Evolutionary conservation across 2,797 vertebrate species (phyloP), one percentile per base, ranked within the genome.

Genomic region (Rhyacichthys aspro): DNA sequence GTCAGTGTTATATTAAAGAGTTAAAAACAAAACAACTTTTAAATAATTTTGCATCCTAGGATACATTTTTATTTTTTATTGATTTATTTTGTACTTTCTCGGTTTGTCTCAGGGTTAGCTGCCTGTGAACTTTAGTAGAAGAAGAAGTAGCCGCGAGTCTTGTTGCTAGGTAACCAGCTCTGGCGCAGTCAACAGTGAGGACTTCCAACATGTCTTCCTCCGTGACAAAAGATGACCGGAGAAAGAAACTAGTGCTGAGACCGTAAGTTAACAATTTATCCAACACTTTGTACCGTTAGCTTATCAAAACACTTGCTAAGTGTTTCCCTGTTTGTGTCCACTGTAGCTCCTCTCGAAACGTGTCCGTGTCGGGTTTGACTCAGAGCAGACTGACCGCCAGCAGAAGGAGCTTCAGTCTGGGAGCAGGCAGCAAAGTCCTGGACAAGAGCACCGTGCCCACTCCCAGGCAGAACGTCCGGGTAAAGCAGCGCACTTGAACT

Each of bases 391-490:
- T 68, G 15, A 42, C 70, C 0, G 63, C 16, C 34, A 89, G 77
- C 50, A 64, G 85, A 3, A 89, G 47, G 38, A 86, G 88, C 7
- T 67, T 86, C 0, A 70, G 81, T 41, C 60, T 78, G 2, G 32
- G 63, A 0, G 76, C 68, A 0, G 86, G 89, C 3, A 83, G 83
- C 78, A 93, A 68, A 74, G 16, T 86, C 2, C 38, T 70, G 37
- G 90, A 90, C n/a, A 91, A 88, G 60, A 70, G 28, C 3, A 42
- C 53, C 23, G 28, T 34, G 1, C 65, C 62, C 8, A 67, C 62
- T 3, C 44, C 62, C 10, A 89, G 79, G 81, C 60, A 63, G 14
- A 38, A 14, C 11, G 44, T 86, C 0, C 86, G 86, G 90, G 92
- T 93, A 85, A 72, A 9, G 10, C 23, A 28, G 23, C 23, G 3